Percentiles rank a stretch among this genome's conserved stretches.
These are phyloP conservation scores for Onthophagus sagittarius DNA, from an alignment of 2,888 invertebrate species.

Conservation along the genomic window DNA sequence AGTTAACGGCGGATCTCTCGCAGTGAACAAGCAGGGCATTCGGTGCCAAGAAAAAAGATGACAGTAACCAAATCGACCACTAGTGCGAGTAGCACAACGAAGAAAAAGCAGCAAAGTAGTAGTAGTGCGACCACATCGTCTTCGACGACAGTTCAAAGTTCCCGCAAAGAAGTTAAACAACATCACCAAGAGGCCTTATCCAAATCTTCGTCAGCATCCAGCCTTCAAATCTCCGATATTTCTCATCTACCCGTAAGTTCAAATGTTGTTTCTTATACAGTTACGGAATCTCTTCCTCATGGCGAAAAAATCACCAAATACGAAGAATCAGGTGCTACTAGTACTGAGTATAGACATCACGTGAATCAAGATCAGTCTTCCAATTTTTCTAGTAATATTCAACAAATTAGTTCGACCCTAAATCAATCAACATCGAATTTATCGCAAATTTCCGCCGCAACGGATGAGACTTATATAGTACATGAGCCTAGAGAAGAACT, in stretches of 20 bases:
- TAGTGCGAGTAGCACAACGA: constrained; percentile 37
- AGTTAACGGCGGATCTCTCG: neutral
- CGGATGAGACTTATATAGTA: constrained; percentile 43
- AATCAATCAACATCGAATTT: constrained; percentile 43
- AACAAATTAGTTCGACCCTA: constrained; percentile 44
- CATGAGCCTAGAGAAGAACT: constrained; percentile 46
- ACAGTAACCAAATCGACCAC: constrained; percentile 41
- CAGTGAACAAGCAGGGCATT: neutral
- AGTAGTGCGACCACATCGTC: constrained; percentile 33
- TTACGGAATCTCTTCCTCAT: constrained; percentile 44
- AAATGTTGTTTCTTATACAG: constrained; percentile 42
- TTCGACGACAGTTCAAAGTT: constrained; percentile 24
- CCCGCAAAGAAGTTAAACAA: neutral
- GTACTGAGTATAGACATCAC: constrained; percentile 46
- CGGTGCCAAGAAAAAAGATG: constrained; percentile 30
- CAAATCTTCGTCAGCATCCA: constrained; percentile 43
- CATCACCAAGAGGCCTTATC: constrained; percentile 32
- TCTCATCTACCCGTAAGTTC: constrained; percentile 45
- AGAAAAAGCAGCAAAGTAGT: constrained; percentile 30
- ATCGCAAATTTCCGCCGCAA: constrained; percentile 37
- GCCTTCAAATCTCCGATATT: constrained; percentile 45
- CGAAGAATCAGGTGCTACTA: constrained; percentile 39
- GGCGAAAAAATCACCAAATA: constrained; percentile 47
- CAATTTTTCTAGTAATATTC: constrained; percentile 38
- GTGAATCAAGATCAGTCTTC: constrained; percentile 38